Conservation (phyloP, 2,797 vertebrate genomes). For the Dallia pectoralis region DNA sequence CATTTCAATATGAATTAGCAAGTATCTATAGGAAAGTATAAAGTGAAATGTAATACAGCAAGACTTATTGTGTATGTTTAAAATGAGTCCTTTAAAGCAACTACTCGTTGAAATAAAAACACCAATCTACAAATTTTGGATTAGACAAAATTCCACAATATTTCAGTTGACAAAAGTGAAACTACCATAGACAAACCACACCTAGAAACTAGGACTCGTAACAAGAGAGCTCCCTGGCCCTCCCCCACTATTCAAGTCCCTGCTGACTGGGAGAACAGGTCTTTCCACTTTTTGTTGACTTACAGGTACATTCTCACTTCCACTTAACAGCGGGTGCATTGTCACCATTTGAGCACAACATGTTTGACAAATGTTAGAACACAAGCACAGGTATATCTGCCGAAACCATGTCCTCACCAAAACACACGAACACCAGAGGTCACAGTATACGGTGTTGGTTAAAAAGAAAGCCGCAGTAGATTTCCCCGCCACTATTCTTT, state of each 20-base stretch:
- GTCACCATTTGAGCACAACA: too few species aligned
- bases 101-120: not conserved
- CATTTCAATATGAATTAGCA: not conserved
- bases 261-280: conserved; percentile 48
- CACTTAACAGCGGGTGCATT: too few species aligned
- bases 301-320: not conserved
- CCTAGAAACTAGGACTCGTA: conserved; percentile 66
- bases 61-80: conserved; percentile 18
- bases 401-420: too few species aligned
- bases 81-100: not conserved
- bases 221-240: conserved; percentile 27
- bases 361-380: too few species aligned
- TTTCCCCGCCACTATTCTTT: too few species aligned
- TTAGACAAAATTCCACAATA: not conserved
- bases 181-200: conserved; percentile 52
- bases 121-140: not conserved
- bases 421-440: too few species aligned
- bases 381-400: too few species aligned
- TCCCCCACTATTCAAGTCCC: conserved; percentile 29
- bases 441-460: too few species aligned
- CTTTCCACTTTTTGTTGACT: conserved; percentile 19
- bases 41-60: not conserved
- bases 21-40: not conserved
- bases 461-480: too few species aligned
- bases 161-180: conserved; percentile 18